A percentile compares a stretch with the other conserved stretches of the same genome.
These are phyloP conservation scores for Nemopilema nomurai DNA, from an alignment of 30 jellyfish, hydroid and myxozoan species.

Conservation along the genomic window DNA sequence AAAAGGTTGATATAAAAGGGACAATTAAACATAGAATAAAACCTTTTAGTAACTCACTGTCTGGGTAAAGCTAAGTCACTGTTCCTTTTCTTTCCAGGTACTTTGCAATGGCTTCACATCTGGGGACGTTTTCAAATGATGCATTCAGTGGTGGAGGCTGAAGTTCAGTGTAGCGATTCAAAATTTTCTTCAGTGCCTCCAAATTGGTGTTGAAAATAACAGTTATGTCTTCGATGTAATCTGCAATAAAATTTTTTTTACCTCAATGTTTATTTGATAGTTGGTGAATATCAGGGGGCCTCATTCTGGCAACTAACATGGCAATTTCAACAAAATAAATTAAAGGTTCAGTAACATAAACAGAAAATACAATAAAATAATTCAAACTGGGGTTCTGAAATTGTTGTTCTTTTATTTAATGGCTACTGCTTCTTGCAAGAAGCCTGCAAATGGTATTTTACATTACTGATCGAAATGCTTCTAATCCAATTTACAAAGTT, in stretches of 20 bases:
- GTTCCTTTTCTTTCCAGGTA: conserved; percentile 3
- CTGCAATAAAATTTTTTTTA: not conserved
- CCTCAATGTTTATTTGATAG: not conserved
- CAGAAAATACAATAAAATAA: not conserved
- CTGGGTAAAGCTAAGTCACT: conserved; percentile 25
- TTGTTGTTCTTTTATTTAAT: not conserved
- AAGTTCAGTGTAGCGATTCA: not conserved
- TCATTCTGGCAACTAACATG: not conserved
- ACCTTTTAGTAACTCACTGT: not conserved
- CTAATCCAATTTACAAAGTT: not conserved
- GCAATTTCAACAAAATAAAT: not conserved
- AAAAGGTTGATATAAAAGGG: not conserved
- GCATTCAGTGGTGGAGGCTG: conserved; percentile 21
- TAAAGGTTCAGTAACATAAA: not conserved
- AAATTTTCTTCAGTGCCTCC: not conserved
- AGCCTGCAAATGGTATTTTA: not conserved
- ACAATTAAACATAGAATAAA: not conserved
- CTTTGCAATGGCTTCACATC: conserved; percentile 5
- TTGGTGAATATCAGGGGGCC: not conserved
- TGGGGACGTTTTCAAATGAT: conserved; percentile 20
- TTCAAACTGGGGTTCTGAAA: conserved; percentile 2
- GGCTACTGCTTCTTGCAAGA: not conserved
- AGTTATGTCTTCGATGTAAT: conserved; percentile 1
- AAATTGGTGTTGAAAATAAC: not conserved
- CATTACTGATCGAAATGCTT: not conserved